A percentile compares a stretch with the other conserved stretches of the same genome.
Conservation (phyloP, 1,140 invertebrate species). For the Aphaenogaster rudis region DNA sequence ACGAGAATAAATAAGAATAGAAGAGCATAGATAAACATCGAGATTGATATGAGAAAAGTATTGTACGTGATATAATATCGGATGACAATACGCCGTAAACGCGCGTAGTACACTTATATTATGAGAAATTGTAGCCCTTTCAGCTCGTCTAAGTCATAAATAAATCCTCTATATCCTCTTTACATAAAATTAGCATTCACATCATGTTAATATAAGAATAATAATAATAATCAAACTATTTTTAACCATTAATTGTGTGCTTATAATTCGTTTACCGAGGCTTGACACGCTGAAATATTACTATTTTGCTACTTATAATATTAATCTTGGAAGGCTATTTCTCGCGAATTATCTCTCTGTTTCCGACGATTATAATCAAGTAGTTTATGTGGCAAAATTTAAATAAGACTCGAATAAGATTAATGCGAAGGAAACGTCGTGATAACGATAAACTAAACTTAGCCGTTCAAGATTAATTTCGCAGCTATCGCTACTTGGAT, state of each 20-base stretch:
- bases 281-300: slow-evolving; percentile 19
- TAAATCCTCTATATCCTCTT: background rate
- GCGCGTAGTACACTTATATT: slow-evolving; percentile 27
- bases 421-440: background rate
- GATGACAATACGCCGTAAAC: slow-evolving; percentile 1
- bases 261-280: slow-evolving; percentile 31
- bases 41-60: slow-evolving; percentile 18
- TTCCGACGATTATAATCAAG: background rate
- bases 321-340: slow-evolving; percentile 58
- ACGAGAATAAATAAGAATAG: slow-evolving; percentile 26
- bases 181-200: background rate
- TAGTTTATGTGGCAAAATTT: background rate
- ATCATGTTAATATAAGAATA: slow-evolving; percentile 22
- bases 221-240: background rate
- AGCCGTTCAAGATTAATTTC: slow-evolving; percentile 57
- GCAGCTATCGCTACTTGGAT: slow-evolving; percentile 51
- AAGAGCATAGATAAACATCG: slow-evolving; percentile 26
- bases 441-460: background rate
- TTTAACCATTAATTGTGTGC: slow-evolving; percentile 7
- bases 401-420: background rate
- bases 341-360: background rate
- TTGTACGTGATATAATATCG: background rate
- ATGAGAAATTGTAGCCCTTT: slow-evolving; percentile 8
- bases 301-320: slow-evolving; percentile 25
- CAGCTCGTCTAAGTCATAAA: slow-evolving; percentile 13